These are phyloP conservation scores for Anniella stebbinsi DNA, from an alignment of 2,797 vertebrate species.

Conservation along the genomic window DNA sequence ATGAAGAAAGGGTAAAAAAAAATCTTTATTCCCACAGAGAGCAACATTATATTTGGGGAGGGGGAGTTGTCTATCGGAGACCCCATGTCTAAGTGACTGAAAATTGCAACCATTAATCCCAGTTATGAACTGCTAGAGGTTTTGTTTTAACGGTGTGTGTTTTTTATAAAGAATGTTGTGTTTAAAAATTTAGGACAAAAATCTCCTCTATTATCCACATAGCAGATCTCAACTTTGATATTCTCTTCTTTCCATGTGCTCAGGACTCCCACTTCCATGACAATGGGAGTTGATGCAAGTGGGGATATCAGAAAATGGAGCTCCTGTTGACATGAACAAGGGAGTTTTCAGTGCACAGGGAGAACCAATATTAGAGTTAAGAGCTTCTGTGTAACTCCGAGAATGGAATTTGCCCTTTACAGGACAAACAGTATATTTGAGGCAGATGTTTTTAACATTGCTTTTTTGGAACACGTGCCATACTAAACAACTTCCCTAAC, in stretches of 20 bases:
- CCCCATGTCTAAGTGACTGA: constrained; percentile 82
- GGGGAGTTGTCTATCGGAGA: constrained; percentile 76
- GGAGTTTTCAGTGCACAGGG: constrained; percentile 16
- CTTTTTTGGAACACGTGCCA: constrained; percentile 39
- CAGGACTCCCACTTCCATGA: constrained; percentile 15
- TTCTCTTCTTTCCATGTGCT: constrained; percentile 15
- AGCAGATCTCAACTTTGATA: constrained; percentile 32
- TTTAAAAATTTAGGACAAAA: constrained; percentile 76
- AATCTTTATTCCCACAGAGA: constrained; percentile 78
- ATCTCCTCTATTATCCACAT: constrained; percentile 60
- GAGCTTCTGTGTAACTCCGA: not conserved
- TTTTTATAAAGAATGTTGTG: constrained; percentile 69
- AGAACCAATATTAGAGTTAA: constrained; percentile 16
- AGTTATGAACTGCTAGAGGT: constrained; percentile 77
- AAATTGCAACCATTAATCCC: constrained; percentile 84
- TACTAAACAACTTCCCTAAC: constrained; percentile 32
- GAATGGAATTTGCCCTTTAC: not conserved
- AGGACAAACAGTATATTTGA: constrained; percentile 27
- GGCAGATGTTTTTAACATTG: constrained; percentile 36
- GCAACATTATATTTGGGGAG: constrained; percentile 68
- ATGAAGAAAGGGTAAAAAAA: constrained; percentile 70
- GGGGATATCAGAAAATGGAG: constrained; percentile 42
- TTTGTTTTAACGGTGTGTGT: constrained; percentile 65
- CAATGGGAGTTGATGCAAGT: constrained; percentile 36
- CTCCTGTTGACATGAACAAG: constrained; percentile 38